Evolutionary conservation across 2,797 vertebrate species (phyloP), one percentile per base, ranked within the genome.

Genomic region (Anguilla anguilla): DNA sequence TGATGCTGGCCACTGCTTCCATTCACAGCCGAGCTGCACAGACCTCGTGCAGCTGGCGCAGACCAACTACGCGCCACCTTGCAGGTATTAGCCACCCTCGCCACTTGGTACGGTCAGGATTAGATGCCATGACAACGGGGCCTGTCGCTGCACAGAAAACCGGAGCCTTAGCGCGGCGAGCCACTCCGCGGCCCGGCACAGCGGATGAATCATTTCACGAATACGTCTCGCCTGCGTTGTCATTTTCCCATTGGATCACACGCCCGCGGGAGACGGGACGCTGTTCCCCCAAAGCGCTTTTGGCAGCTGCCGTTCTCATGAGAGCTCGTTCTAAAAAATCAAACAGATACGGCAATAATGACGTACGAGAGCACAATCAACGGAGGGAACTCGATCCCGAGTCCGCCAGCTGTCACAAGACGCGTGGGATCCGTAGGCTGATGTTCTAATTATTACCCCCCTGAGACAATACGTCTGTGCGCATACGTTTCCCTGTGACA

Each of bases 391-490:
- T 82, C 46, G 22, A 82, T 82, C 19, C 79, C 2, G 22, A 82
- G 79, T 82, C 79, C 11, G 72, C 79, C 79, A 82, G 79, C 79
- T 46, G 79, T 51, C 79, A 49, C 46, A 11, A 22, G 46, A 51
- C 79, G 39, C 10, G 19, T 51, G 19, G 43, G 22, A 7, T 49
- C 39, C n/a, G 79, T 10, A 49, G 22, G 79, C 79, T 82, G 79
- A 82, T 82, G 79, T 82, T 51, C 11, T 82, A 82, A 82, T 82
- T 51, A 82, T 82, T 82, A 25, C 9, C 46, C 79, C 79, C 79
- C 35, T 11, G 25, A 51, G 79, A 82, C 79, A 25, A 51, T 82
- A 49, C 17, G 43, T 25, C 79, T 19, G 28, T 25, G 79, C 79
- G 51, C 46, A 82, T 77, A 77, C 15, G 72, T 43, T 77, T 77